Conservation (phyloP, 1,140 invertebrate genomes). For the Tyrophagus putrescentiae region DNA sequence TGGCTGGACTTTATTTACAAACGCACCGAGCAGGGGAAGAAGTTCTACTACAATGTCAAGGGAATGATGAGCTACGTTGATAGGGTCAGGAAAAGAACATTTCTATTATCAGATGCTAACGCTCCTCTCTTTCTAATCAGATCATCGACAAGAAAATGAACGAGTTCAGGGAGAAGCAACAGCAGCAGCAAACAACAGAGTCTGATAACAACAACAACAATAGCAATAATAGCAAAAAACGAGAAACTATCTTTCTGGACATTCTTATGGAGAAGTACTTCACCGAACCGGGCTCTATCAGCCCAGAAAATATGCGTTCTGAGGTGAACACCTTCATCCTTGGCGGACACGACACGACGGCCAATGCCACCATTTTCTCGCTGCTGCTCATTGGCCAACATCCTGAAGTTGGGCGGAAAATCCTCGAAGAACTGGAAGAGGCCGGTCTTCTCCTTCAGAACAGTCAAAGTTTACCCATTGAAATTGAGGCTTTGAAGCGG, state of each 20-base stretch:
- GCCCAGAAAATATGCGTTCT: conserved; percentile 51
- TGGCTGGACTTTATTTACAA: conserved; percentile 20
- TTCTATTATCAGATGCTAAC: not conserved
- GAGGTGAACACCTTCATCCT: conserved; percentile 68
- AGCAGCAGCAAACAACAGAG: not conserved
- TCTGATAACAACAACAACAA: not conserved
- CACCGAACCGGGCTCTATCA: conserved; percentile 34
- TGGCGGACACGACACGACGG: conserved; percentile 41
- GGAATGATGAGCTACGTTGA: conserved; percentile 16
- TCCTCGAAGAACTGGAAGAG: no score
- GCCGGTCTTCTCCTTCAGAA: no score
- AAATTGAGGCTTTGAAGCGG: no score
- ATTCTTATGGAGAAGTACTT: conserved; percentile 43
- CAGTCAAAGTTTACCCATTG: no score
- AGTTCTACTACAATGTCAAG: conserved; percentile 10
- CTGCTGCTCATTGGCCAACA: conserved; percentile 56
- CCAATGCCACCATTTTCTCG: conserved; percentile 39
- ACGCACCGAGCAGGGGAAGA: conserved; percentile 16
- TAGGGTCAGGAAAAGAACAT: conserved; percentile 9
- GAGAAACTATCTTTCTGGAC: conserved; percentile 54
- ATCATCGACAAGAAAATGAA: conserved; percentile 9
- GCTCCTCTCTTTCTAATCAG: not conserved
- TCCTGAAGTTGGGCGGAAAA: conserved; percentile 54
- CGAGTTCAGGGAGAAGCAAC: not conserved
- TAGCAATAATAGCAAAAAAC: not conserved